phyloP scores from a whole-genome alignment of 2,888 invertebrate genomes.

The Tetanocera ferruginea region DNA sequence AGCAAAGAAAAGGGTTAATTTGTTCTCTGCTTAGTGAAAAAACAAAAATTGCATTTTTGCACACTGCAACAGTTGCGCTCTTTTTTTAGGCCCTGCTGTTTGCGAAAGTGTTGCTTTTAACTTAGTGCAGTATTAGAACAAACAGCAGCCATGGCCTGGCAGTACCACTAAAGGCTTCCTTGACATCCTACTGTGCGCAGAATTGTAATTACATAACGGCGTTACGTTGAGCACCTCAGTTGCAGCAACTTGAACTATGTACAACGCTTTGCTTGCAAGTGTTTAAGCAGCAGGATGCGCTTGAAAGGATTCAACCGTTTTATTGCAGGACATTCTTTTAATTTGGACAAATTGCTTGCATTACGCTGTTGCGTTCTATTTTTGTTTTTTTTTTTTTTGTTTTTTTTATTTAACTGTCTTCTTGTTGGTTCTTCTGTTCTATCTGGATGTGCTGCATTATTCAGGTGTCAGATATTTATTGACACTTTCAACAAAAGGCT shows the following conservation, averaged over 20 bases:
- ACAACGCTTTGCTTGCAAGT: too few species aligned
- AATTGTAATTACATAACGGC: neutral
- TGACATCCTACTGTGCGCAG: neutral
- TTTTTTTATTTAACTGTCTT: too few species aligned
- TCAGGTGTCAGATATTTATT: too few species aligned
- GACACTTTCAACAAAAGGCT: too few species aligned
- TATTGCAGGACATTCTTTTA: constrained; percentile 46
- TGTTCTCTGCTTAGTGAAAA: neutral
- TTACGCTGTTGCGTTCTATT: neutral
- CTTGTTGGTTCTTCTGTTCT: neutral
- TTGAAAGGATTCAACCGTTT: constrained; percentile 31
- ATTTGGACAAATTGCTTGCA: constrained; percentile 39
- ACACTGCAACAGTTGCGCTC: constrained; percentile 3
- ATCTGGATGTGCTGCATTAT: neutral
- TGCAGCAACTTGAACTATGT: too few species aligned
- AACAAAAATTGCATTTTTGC: neutral
- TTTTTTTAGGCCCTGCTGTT: neutral
- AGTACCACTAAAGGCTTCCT: neutral
- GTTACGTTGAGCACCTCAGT: neutral
- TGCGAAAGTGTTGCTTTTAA: neutral
- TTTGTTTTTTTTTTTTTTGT: too few species aligned
- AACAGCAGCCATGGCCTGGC: neutral
- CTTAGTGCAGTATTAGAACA: neutral
- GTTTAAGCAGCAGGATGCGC: neutral
- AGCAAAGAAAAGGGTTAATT: neutral